phyloP scores from a whole-genome alignment of 2,113 vertebrate species.

The Catharus minimus region DNA sequence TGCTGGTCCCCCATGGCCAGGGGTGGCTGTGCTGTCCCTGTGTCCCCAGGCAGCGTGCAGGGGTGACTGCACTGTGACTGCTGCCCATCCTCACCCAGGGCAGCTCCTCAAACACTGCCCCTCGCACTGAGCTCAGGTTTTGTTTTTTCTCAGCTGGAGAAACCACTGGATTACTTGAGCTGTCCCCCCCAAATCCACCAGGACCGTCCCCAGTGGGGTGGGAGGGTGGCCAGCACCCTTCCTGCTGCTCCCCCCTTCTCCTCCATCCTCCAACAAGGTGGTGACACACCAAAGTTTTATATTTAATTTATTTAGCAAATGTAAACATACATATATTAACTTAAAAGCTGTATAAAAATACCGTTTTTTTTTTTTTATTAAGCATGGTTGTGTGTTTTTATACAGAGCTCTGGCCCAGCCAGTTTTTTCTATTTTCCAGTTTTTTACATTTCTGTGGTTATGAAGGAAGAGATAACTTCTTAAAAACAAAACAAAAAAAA shows the following conservation, averaged over 20 bases:
- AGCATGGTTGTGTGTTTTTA: neutral
- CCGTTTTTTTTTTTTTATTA: neutral
- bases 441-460: neutral
- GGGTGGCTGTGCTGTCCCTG: neutral
- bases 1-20: fast-evolving
- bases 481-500: neutral
- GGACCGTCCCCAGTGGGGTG: neutral
- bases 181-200: neutral
- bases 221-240: neutral
- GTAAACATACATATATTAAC: neutral
- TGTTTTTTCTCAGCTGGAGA: neutral
- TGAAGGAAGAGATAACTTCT: conserved; percentile 14
- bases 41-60: neutral
- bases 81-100: neutral
- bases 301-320: conserved; percentile 51
- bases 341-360: conserved; percentile 58
- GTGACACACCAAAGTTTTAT: fast-evolving
- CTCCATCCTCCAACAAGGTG: fast-evolving
- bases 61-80: neutral
- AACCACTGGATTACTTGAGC: neutral
- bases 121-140: neutral
- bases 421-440: neutral
- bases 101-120: neutral
- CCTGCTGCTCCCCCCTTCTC: neutral
- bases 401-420: conserved; percentile 49